phyloP scores from a whole-genome alignment of 1,140 invertebrate genomes.

The Drosophila navojoa region DNA sequence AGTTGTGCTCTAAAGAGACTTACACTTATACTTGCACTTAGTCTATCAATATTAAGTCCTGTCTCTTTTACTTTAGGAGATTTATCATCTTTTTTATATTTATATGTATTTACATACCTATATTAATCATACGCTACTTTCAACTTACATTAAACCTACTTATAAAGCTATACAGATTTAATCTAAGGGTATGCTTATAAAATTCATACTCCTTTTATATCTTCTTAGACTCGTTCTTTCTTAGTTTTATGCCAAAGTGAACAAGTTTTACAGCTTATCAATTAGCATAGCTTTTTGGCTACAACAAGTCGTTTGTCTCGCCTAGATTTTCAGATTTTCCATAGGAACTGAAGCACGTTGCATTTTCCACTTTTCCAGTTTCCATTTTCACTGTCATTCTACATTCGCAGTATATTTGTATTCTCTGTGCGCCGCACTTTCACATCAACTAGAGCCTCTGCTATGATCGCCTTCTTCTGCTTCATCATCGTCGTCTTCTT shows the following conservation, averaged over 20 bases:
- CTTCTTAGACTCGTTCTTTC: neutral
- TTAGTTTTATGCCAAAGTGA: neutral
- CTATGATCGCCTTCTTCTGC: slow-evolving; percentile 38
- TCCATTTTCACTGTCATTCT: slow-evolving; percentile 70
- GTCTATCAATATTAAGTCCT: too few relatives aligned
- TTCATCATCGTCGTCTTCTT: slow-evolving; percentile 37
- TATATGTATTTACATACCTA: too few relatives aligned
- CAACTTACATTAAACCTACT: too few relatives aligned
- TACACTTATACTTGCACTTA: too few relatives aligned
- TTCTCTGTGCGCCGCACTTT: slow-evolving; percentile 57
- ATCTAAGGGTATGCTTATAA: neutral
- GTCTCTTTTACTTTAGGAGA: too few relatives aligned
- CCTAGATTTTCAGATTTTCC: slow-evolving; percentile 32
- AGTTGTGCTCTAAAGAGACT: too few relatives aligned
- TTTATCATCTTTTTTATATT: neutral
- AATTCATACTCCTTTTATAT: neutral
- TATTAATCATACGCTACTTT: too few relatives aligned
- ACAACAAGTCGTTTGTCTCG: neutral
- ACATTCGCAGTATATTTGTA: slow-evolving; percentile 14
- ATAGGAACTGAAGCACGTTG: slow-evolving; percentile 55
- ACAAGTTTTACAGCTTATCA: slow-evolving; percentile 12
- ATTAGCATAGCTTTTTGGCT: slow-evolving; percentile 6
- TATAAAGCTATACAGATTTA: too few relatives aligned
- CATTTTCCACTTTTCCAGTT: slow-evolving; percentile 28
- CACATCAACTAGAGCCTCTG: slow-evolving; percentile 41